Evolutionary conservation across 2,888 invertebrate species (phyloP).

Genomic region (Drosophila kambysellisi): DNA sequence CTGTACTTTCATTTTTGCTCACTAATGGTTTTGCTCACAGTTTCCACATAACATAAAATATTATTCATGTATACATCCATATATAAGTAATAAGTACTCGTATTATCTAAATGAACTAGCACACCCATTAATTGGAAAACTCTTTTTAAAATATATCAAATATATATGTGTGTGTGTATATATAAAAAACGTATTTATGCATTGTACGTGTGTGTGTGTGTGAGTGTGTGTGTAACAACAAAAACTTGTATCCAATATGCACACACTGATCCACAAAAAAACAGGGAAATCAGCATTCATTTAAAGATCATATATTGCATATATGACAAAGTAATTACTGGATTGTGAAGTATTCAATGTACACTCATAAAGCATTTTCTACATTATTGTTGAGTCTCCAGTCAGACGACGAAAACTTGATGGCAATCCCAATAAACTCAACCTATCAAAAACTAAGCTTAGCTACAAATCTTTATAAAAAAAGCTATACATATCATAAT

Average conservation of each 20-base stretch:
- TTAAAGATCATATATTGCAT: slow-evolving; percentile 68
- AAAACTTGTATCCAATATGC: slow-evolving; percentile 48
- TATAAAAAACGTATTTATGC: neutral
- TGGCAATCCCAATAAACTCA: slow-evolving; percentile 51
- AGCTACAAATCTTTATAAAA: slow-evolving; percentile 53
- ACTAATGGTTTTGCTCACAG: slow-evolving; percentile 14
- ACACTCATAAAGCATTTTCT: slow-evolving; percentile 51
- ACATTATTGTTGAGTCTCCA: slow-evolving; percentile 33
- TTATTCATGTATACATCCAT: slow-evolving; percentile 36
- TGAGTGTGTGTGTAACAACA: slow-evolving; percentile 16
- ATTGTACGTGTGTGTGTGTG: neutral
- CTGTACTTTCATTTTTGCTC: slow-evolving; percentile 30
- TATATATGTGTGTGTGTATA: slow-evolving; percentile 36
- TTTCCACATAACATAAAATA: slow-evolving; percentile 59
- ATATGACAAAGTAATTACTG: slow-evolving; percentile 80
- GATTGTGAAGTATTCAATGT: slow-evolving; percentile 66
- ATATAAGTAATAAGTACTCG: slow-evolving; percentile 31
- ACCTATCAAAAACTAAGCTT: slow-evolving; percentile 72
- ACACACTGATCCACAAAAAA: slow-evolving; percentile 72
- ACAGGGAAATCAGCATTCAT: slow-evolving; percentile 61
- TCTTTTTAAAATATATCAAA: slow-evolving; percentile 73
- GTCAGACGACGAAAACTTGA: slow-evolving; percentile 19
- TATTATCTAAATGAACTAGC: slow-evolving; percentile 42
- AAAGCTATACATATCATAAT: slow-evolving; percentile 55
- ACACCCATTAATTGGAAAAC: slow-evolving; percentile 57